Base-by-base conservation (phyloP, 2,113 vertebrate genomes). In the Otus sunia region DNA sequence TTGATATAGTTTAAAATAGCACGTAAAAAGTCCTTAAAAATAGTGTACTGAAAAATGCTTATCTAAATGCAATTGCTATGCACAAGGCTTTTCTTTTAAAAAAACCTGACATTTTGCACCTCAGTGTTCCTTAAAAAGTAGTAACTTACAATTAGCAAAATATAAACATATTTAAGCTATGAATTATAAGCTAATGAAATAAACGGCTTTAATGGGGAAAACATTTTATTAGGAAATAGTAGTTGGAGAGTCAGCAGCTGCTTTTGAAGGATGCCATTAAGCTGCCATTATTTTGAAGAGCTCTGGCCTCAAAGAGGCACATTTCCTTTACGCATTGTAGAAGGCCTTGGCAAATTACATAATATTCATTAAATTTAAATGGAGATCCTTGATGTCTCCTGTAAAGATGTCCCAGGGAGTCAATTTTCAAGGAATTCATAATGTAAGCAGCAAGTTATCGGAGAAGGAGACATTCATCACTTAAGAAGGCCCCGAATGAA, bases 381-480 rank as follows among this genome's bases (percentile, higher is more conserved):
- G 50, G 58, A 87, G 55, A 93, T 69, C 77, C 93, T 94, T 94
- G 85, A 89, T 92, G 94, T 87, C 86, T 82, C 76, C 79, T 74
- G 79, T 77, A 93, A 96, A 96, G 95, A 85, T 80, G 96, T 97
- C 92, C 94, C 94, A 93, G 79, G 95, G 96, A 97, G 87, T 97
- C 96, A 94, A 49, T 96, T 97, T 97, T 96, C 97, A 97, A 92
- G 82, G 92, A 96, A 96, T 96, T 93, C 87, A 86, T 97, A 94
- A 97, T 93, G 94, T 86, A 96, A 93, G 86, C 87, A 75, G 73
- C 66, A 74, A 77, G 97, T 87, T 94, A 97, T 72, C 4, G 30
- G 97, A 97, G 96, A 97, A 95, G 90, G 95, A 94, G 92, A 71
- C 87, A n/a, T 16, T 66, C 82, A 93, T 64, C 89, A 93, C 91